These are phyloP conservation scores for Metopolophium dirhodum DNA, from an alignment of 1,140 invertebrate genomes.

Conservation along the genomic window DNA sequence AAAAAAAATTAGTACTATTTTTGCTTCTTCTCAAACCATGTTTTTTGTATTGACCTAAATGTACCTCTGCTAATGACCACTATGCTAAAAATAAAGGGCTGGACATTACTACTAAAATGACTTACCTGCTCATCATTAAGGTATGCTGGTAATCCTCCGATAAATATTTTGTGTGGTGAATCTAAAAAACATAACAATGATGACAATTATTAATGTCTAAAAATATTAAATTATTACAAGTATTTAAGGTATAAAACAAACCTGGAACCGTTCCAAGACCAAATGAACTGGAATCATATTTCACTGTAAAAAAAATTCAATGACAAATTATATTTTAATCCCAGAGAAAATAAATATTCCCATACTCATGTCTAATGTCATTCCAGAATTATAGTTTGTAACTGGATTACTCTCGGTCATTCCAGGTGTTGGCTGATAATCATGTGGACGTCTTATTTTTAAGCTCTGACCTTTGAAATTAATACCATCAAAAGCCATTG, in stretches of 20 bases:
- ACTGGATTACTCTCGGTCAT: slow-evolving; percentile 87
- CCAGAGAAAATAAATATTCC: neutral
- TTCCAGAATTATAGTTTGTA: slow-evolving; percentile 74
- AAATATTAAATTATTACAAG: neutral
- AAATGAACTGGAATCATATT: slow-evolving; percentile 55
- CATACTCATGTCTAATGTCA: slow-evolving; percentile 63
- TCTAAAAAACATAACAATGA: slow-evolving; percentile 67
- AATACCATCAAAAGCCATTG: slow-evolving; percentile 99
- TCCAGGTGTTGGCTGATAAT: slow-evolving; percentile 99
- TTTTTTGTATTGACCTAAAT: slow-evolving; percentile 54
- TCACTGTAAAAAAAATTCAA: slow-evolving; percentile 44
- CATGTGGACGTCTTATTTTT: slow-evolving; percentile 97
- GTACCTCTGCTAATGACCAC: slow-evolving; percentile 50
- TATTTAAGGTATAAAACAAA: neutral
- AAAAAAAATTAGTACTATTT: slow-evolving; percentile 51
- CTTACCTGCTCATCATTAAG: slow-evolving; percentile 99
- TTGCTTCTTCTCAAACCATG: slow-evolving; percentile 41
- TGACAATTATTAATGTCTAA: neutral
- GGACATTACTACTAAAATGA: slow-evolving; percentile 41
- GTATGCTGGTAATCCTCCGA: slow-evolving; percentile 98
- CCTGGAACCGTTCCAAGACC: slow-evolving; percentile 52
- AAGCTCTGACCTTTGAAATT: slow-evolving; percentile 99
- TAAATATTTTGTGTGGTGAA: slow-evolving; percentile 99
- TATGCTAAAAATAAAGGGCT: slow-evolving; percentile 40
- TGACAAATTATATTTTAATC: neutral